Evolutionary conservation across 1,140 invertebrate genomes (phyloP).

Genomic region (Pomacea maculata): DNA sequence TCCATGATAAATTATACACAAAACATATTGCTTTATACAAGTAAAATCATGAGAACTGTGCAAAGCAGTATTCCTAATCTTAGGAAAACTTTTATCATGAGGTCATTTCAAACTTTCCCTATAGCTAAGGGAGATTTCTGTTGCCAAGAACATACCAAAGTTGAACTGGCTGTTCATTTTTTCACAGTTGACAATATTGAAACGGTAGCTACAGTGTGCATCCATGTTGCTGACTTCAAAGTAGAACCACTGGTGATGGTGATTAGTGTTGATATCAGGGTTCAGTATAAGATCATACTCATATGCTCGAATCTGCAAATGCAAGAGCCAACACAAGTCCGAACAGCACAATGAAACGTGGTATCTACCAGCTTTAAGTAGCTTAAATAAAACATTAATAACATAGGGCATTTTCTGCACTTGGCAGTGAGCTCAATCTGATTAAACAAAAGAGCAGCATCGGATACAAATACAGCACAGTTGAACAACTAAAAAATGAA

Average conservation of each 20-base stretch:
- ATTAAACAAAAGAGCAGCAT: no score
- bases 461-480: no score
- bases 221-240: conserved; percentile 89
- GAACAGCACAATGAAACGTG: no score
- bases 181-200: conserved; percentile 92
- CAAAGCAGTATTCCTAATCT: not conserved
- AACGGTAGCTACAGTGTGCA: conserved; percentile 77
- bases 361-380: no score
- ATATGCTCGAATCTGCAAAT: conserved; percentile 56
- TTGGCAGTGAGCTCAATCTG: no score
- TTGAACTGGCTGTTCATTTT: conserved; percentile 91
- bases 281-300: conserved; percentile 96
- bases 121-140: not conserved
- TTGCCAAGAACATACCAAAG: conserved; percentile 70
- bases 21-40: no score
- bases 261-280: conserved; percentile 84
- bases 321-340: no score
- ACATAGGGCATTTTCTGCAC: no score
- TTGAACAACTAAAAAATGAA: no score
- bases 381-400: no score
- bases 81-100: no score
- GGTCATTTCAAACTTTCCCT: not conserved
- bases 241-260: conserved; percentile 91
- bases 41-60: not conserved
- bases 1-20: no score